Percentiles rank a stretch among this genome's conserved stretches.
Conservation (phyloP, 2,113 vertebrate species). For the Elephantulus edwardii region DNA sequence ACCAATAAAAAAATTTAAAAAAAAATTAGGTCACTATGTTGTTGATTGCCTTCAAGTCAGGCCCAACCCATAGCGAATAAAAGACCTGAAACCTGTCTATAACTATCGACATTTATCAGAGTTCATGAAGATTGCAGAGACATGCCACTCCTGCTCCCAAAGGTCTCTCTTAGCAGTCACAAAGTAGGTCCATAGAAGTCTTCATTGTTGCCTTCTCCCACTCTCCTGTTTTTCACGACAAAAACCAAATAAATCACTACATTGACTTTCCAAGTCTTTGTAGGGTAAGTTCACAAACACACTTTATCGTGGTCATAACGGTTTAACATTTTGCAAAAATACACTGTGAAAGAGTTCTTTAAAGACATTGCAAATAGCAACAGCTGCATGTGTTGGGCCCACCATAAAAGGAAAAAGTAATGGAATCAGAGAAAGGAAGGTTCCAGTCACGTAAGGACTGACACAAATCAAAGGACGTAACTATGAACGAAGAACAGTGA, state of each 20-base stretch:
- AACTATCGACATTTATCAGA: too few species aligned
- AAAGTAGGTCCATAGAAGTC: background rate
- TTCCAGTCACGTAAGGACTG: background rate
- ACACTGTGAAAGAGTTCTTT: background rate
- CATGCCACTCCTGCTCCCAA: too few species aligned
- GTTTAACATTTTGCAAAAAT: background rate
- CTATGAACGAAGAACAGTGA: background rate
- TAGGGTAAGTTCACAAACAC: background rate
- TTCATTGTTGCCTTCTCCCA: background rate
- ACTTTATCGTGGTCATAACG: background rate
- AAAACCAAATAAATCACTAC: background rate
- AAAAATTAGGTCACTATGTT: too few species aligned
- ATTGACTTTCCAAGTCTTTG: background rate
- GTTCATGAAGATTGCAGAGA: too few species aligned
- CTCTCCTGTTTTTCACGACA: fast-evolving
- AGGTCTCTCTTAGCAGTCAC: too few species aligned
- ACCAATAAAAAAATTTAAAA: too few species aligned
- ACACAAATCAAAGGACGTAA: background rate
- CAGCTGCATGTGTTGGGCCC: background rate
- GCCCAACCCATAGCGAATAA: too few species aligned
- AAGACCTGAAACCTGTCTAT: too few species aligned
- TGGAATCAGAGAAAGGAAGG: background rate
- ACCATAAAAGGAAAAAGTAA: background rate
- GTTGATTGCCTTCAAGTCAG: too few species aligned
- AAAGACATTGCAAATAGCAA: background rate